phyloP scores from a whole-genome alignment of 2,797 vertebrate genomes.

The Lophotriccus pileatus region DNA sequence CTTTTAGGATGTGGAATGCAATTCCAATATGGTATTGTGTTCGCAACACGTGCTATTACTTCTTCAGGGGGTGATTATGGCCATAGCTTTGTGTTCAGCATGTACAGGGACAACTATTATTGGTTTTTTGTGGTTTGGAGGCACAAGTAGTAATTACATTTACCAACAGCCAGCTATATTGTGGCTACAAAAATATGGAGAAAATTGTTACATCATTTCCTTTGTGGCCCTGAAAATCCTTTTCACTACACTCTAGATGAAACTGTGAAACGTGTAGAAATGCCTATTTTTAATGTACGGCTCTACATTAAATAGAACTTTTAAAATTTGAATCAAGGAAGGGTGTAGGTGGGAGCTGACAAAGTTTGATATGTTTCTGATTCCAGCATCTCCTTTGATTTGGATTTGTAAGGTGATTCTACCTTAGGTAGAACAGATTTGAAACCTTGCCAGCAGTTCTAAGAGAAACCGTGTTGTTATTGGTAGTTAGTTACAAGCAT shows the following conservation, averaged over 20 bases:
- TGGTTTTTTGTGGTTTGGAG: constrained; percentile 44
- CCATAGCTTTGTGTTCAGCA: not conserved
- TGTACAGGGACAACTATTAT: not conserved
- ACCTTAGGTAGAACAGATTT: not conserved
- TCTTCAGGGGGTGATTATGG: constrained; percentile 1
- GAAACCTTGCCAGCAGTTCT: not conserved
- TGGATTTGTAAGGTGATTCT: not conserved
- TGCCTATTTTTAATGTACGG: not conserved
- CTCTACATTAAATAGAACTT: not conserved
- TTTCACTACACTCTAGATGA: constrained; percentile 1
- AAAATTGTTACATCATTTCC: constrained; percentile 37
- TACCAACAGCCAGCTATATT: constrained; percentile 35
- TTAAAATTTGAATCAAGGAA: not conserved
- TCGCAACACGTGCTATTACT: not conserved
- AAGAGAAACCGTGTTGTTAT: fast-evolving
- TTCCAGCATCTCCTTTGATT: not conserved
- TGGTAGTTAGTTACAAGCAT: not conserved
- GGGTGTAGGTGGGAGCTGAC: not conserved
- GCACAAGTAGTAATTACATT: not conserved
- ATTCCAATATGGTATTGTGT: not conserved
- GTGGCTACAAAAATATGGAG: constrained; percentile 17
- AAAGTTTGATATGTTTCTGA: not conserved
- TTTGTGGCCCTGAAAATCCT: constrained; percentile 33
- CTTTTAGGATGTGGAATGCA: not conserved
- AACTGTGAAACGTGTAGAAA: not conserved